Percentiles rank a stretch among this genome's conserved stretches.
phyloP scores from a whole-genome alignment of 1,140 invertebrate species.

The Drosophila insularis region DNA sequence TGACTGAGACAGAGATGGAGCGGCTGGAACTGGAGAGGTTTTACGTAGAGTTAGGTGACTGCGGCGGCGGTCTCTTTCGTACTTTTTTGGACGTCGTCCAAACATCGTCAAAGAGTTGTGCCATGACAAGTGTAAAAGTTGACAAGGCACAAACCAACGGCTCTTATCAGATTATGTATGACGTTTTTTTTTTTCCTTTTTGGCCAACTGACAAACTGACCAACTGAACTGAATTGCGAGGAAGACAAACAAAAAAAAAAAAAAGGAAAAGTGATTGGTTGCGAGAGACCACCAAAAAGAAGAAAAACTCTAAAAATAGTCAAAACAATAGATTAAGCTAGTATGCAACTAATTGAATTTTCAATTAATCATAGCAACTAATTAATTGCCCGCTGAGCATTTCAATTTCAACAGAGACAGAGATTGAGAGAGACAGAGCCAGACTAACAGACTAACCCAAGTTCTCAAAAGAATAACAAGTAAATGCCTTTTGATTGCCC shows the following conservation, averaged over 20 bases:
- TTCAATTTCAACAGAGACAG: constrained; percentile 22
- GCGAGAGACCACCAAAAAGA: background rate
- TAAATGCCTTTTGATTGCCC: constrained; percentile 40
- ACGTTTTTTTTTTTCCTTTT: constrained; percentile 12
- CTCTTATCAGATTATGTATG: constrained; percentile 67
- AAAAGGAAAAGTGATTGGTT: constrained; percentile 39
- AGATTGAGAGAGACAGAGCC: constrained; percentile 10
- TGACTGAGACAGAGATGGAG: background rate
- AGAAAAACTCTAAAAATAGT: background rate
- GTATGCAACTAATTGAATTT: constrained; percentile 78
- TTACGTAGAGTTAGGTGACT: constrained; percentile 22
- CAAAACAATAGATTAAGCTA: constrained; percentile 56
- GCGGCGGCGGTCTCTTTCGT: constrained; percentile 1
- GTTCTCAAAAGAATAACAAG: constrained; percentile 4
- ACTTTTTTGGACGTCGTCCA: constrained; percentile 30
- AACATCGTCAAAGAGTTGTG: constrained; percentile 13
- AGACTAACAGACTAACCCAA: constrained; percentile 20
- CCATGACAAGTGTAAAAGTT: constrained; percentile 75
- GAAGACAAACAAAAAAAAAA: constrained; percentile 7
- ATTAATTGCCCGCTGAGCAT: constrained; percentile 74
- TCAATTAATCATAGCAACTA: constrained; percentile 74
- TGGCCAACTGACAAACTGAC: constrained; percentile 42
- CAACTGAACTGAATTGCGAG: constrained; percentile 24
- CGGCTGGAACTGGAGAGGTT: background rate
- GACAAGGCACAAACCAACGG: constrained; percentile 55